Conservation (phyloP, 2,113 vertebrate species). For the Cnemophilus loriae region DNA sequence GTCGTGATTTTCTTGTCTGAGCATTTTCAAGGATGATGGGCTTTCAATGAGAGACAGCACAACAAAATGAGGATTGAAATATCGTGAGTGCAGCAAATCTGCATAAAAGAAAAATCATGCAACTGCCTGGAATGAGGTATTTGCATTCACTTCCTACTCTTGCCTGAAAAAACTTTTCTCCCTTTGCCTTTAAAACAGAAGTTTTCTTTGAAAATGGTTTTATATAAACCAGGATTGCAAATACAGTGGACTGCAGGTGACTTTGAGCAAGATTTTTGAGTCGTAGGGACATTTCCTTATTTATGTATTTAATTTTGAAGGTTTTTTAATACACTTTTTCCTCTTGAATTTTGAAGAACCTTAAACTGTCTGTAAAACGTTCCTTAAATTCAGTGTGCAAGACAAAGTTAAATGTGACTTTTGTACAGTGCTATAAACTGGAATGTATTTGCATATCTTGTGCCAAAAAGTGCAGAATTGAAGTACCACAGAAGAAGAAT, state of each 20-base stretch:
- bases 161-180: not conserved
- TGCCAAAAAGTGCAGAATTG: not conserved
- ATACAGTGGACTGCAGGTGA: not conserved
- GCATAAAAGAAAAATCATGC: not conserved
- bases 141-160: not conserved
- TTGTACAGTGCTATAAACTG: not conserved
- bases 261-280: not conserved
- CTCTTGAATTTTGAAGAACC: not conserved
- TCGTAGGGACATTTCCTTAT: not conserved
- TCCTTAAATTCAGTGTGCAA: not conserved
- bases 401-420: not conserved
- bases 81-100: not conserved
- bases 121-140: not conserved
- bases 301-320: not conserved
- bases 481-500: not conserved
- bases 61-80: conserved; percentile 2
- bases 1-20: not conserved
- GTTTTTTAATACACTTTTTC: not conserved
- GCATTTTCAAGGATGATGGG: not conserved
- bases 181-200: not conserved
- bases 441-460: not conserved
- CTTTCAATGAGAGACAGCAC: not conserved
- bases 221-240: not conserved
- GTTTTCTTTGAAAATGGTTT: not conserved
- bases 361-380: not conserved